Base-by-base conservation (phyloP, 2,797 vertebrate species). In the Chaetophractus vellerosus region DNA sequence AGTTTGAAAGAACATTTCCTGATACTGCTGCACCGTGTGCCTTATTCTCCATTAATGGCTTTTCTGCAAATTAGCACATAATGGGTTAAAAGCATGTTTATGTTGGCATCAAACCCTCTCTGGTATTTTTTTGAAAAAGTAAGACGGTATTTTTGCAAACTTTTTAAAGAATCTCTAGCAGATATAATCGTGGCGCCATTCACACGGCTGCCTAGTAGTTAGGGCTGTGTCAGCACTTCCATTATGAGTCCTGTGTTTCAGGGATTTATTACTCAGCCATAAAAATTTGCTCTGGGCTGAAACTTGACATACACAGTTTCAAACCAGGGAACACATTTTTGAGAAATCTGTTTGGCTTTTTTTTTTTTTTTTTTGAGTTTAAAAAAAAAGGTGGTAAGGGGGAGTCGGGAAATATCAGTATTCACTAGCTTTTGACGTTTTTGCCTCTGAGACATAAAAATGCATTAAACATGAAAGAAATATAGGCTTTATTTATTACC, bases 31-130 rank as follows among this genome's bases (percentile, higher is more conserved):
- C 23, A 8, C 94, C 76, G 87, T 96, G 96, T 64, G 89, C 97
- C 96, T 97, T 88, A 55, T 91, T 97, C 96, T 97, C 97, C 97
- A 98, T 98, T 98, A 98, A 98, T 97, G 97, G 96, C 96, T 98
- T 98, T 98, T 97, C 97, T 98, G 97, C 97, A 98, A 98, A 98
- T 98, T 98, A 98, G 98, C 98, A 98, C 98, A 93, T 98, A 98
- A 98, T 98, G 98, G 98, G 98, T 98, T 98, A 98, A 98, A 98
- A 98, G 98, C 98, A 98, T 98, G 98, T 98, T 98, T 98, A 98
- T 97, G 96, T 98, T 98, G 98, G 98, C 98, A 98, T 98, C 98
- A 97, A 97, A 93, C 97, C 88, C 81, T 91, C 95, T 93, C 97
- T 97, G 97, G 95, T 93, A 97, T 96, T 97, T 98, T 96, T 97